These are phyloP conservation scores for Nannobrachium achirus DNA, from an alignment of 2,113 vertebrate species.

Conservation along the genomic window DNA sequence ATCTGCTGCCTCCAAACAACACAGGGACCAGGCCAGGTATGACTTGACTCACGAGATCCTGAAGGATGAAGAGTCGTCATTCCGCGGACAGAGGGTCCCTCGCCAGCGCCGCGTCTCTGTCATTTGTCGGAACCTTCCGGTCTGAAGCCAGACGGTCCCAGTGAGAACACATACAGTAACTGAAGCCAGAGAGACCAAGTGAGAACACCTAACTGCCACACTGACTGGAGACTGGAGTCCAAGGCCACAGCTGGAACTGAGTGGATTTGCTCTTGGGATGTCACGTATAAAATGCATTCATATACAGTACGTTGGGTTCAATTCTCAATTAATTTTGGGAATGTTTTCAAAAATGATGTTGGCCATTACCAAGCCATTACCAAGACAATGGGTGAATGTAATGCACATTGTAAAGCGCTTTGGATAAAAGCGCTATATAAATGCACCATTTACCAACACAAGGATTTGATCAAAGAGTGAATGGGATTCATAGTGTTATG, in stretches of 20 bases:
- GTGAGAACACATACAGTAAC: not conserved
- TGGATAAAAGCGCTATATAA: too few species aligned
- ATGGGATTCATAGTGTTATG: too few species aligned
- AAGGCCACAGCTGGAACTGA: not conserved
- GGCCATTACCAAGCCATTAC: too few species aligned
- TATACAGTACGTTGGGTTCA: not conserved
- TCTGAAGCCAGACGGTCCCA: conserved; percentile 29
- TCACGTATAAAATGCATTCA: not conserved
- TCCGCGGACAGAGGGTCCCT: conserved; percentile 78
- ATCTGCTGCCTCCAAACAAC: too few species aligned
- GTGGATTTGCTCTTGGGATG: not conserved
- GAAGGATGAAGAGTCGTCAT: conserved; percentile 85
- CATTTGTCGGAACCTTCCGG: conserved; percentile 87
- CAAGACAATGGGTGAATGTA: too few species aligned
- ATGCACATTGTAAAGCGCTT: too few species aligned
- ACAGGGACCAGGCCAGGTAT: conserved; percentile 84
- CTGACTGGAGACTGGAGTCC: not conserved
- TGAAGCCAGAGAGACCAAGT: too few species aligned
- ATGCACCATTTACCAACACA: too few species aligned
- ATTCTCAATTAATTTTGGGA: not conserved
- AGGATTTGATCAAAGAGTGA: too few species aligned
- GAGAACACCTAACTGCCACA: not conserved
- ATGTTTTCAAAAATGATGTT: too few species aligned
- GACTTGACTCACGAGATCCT: conserved; percentile 90
- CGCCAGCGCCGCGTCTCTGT: conserved; percentile 85